A percentile compares a stretch with the other conserved stretches of the same genome.
Conservation (phyloP, 2,797 vertebrate species). For the Rhinogobio ventralis region DNA sequence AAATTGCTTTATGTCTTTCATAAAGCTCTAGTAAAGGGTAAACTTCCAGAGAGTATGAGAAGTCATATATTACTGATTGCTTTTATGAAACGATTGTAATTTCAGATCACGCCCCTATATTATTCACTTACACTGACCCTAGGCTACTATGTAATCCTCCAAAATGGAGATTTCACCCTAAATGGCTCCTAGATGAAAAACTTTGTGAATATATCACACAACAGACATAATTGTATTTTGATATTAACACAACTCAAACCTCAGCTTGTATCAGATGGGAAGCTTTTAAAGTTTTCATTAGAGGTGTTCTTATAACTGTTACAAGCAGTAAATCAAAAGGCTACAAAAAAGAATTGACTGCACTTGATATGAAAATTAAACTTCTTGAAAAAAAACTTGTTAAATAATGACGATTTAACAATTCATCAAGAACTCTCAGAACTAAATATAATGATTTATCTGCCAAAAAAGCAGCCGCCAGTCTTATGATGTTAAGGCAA, state of each 20-base stretch:
- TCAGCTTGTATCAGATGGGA: background rate
- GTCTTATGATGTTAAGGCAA: conserved; percentile 1
- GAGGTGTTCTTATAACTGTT: background rate
- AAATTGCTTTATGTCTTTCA: too few species aligned
- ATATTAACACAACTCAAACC: background rate
- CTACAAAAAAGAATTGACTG: background rate
- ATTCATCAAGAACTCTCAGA: background rate
- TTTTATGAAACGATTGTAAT: background rate
- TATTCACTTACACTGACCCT: background rate
- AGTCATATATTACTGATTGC: background rate
- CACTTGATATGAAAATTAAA: background rate
- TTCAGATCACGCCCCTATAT: background rate
- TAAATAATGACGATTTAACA: too few species aligned
- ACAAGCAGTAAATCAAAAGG: conserved; percentile 11
- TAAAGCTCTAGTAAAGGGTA: too few species aligned
- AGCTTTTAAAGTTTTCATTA: background rate
- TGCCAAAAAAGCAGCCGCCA: conserved; percentile 12
- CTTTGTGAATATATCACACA: background rate
- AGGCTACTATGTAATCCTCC: background rate
- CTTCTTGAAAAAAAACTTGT: background rate
- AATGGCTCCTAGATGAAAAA: background rate
- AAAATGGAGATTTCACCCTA: background rate
- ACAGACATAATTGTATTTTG: background rate
- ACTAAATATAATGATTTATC: background rate
- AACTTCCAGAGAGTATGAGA: too few species aligned